Conservation (phyloP, 2,888 invertebrate genomes). For the Criorhina ranunculi region DNA sequence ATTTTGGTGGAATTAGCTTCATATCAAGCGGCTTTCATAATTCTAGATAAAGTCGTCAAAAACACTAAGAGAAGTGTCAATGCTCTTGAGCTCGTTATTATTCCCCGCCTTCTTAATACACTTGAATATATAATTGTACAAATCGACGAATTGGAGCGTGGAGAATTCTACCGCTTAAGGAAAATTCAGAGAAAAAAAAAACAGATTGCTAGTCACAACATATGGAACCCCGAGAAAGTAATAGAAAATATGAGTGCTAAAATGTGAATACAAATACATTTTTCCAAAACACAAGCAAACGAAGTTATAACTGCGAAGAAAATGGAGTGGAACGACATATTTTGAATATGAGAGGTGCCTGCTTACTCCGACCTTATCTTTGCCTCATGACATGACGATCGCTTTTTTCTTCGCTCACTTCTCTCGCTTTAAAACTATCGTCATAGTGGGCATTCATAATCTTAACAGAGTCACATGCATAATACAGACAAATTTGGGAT, state of each 20-base stretch:
- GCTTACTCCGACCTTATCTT: too few species aligned
- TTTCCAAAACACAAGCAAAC: too few species aligned
- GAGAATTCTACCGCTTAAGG: slow-evolving; percentile 98
- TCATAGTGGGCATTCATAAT: too few species aligned
- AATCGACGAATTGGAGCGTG: slow-evolving; percentile 98
- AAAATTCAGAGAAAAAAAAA: slow-evolving; percentile 99
- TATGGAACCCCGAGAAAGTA: too few species aligned
- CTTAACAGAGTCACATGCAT: too few species aligned
- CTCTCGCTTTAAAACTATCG: too few species aligned
- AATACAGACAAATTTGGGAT: too few species aligned
- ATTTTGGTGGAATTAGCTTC: slow-evolving; percentile 97
- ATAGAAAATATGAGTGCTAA: slow-evolving; percentile 84
- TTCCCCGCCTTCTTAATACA: slow-evolving; percentile 98
- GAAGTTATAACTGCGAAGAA: too few species aligned
- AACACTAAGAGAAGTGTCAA: slow-evolving; percentile 99
- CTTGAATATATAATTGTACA: slow-evolving; percentile 98
- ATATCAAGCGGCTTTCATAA: slow-evolving; percentile 98
- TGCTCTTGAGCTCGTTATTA: slow-evolving; percentile 99
- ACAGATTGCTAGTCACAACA: slow-evolving; percentile 91
- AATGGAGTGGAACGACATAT: too few species aligned
- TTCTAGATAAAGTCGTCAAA: slow-evolving; percentile 98
- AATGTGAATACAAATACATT: slow-evolving; percentile 88
- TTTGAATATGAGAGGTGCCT: too few species aligned
- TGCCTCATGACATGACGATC: too few species aligned
- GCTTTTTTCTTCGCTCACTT: too few species aligned